Conservation (phyloP, 2,888 invertebrate species). For the Drosophila pseudotakahashii region DNA sequence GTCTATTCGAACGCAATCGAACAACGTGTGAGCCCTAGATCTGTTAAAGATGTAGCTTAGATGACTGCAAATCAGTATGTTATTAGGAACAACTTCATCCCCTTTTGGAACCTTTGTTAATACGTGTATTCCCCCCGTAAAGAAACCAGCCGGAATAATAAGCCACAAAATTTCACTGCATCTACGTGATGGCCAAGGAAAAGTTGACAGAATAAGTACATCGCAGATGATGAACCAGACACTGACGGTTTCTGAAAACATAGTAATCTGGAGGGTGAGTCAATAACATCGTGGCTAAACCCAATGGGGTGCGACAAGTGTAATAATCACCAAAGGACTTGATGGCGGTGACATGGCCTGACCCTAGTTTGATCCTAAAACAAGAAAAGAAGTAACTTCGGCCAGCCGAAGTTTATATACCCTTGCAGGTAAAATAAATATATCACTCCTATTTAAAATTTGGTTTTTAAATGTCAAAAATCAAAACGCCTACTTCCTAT, state of each 20-base stretch:
- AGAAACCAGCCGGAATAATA: background rate
- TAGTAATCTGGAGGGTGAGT: background rate
- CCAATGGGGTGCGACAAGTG: conserved; percentile 24
- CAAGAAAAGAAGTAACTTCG: no score
- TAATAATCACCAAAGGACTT: conserved; percentile 9
- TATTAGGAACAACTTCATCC: conserved; percentile 10
- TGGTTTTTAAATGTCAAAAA: no score
- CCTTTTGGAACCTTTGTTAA: background rate
- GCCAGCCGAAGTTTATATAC: no score
- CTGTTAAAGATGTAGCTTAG: background rate
- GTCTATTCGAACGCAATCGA: background rate
- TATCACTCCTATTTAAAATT: no score
- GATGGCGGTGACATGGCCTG: background rate
- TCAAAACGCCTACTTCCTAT: no score
- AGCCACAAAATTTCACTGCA: conserved; percentile 3
- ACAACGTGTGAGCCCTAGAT: no score
- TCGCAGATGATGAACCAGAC: conserved; percentile 1
- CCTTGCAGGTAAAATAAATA: no score
- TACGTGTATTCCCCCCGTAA: background rate
- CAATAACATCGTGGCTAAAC: background rate
- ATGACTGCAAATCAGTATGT: conserved; percentile 3
- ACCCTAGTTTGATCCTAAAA: background rate
- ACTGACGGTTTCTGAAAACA: background rate
- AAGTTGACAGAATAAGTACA: conserved; percentile 1
- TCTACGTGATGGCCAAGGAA: background rate